A percentile compares a stretch with the other conserved stretches of the same genome.
These are phyloP conservation scores for Epinephelus cyanopodus DNA, from an alignment of 2,113 vertebrate species.

Conservation along the genomic window DNA sequence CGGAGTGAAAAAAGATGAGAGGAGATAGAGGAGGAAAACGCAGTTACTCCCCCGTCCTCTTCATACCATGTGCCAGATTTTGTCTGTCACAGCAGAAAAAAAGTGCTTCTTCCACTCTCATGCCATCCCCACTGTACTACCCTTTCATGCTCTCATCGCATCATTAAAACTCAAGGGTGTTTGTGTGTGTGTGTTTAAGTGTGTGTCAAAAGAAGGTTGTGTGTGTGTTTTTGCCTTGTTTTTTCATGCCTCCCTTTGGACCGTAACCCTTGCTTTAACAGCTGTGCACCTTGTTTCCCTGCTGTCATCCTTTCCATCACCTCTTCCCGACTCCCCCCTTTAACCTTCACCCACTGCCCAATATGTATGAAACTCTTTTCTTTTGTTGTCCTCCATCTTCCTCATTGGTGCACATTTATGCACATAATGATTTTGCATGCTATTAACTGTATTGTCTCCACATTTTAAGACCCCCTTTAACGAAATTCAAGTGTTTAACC, in stretches of 20 bases:
- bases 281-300: slow-evolving; percentile 66
- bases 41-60: slow-evolving; percentile 37
- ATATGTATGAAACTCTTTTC: slow-evolving; percentile 22
- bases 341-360: slow-evolving; percentile 41
- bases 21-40: slow-evolving; percentile 15
- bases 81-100: slow-evolving; percentile 75
- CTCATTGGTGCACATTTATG: background rate
- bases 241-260: slow-evolving; percentile 58
- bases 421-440: background rate
- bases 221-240: slow-evolving; percentile 41
- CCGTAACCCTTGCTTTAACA: slow-evolving; percentile 60
- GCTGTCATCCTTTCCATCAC: slow-evolving; percentile 42
- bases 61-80: slow-evolving; percentile 63
- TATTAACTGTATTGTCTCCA: background rate
- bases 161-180: slow-evolving; percentile 67
- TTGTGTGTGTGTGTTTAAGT: slow-evolving; percentile 18
- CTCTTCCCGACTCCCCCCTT: slow-evolving; percentile 14
- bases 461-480: no score
- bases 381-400: background rate
- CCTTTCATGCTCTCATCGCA: slow-evolving; percentile 58
- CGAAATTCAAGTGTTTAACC: no score
- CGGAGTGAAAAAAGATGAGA: slow-evolving; percentile 7
- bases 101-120: slow-evolving; percentile 64
- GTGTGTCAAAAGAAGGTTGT: slow-evolving; percentile 15
- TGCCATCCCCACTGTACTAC: slow-evolving; percentile 45